Base-by-base conservation (phyloP, 2,113 vertebrate genomes). In the Smithornis capensis region DNA sequence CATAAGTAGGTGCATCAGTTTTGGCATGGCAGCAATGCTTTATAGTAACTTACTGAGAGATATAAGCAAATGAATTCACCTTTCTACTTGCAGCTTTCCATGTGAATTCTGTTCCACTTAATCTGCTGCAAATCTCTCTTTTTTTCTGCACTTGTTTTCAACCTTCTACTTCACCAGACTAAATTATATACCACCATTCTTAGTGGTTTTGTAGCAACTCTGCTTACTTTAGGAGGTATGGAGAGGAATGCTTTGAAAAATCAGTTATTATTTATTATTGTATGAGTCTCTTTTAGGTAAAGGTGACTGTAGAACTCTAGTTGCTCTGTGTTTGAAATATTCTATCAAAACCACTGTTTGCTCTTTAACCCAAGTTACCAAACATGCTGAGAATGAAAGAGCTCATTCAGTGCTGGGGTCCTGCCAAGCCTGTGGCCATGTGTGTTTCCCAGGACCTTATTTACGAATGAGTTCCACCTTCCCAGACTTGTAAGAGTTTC, bases 381-480 rank as follows among this genome's bases (percentile, higher is more conserved):
- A 96, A 90, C 69, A 90, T 3, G 11, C 77, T 95, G 87, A 63
- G 97, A 95, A 94, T 96, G 86, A 97, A 97, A 97, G 95, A 89
- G 24, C 28, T 92, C 70, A 91, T 97, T 97, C 95, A 97, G 57
- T 80, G 19, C 87, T 83, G 90, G 65, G 73, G 92, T 90, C 70
- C 68, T 95, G 94, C 94, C 89, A 94, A 95, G 69, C 91, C 91
- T 4, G 12, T 90, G 87, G 76, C 91, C 80, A 68, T 74, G 70
- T 95, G 64, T 89, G 82, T 94, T 97, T 97, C 95, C 91, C 86
- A 97, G 94, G 92, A 73, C 82, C 79, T 95, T 94, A 92, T 97
- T 97, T 97, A 97, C 50, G 2, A 96, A 92, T 67, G 67, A 95
- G 88, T 97, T 97, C 82, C 74, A 81, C 84, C 88, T 96, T 89